Percentiles rank a stretch among this genome's conserved stretches.
Conservation (phyloP, 2,113 vertebrate genomes). For the Tragelaphus strepsiceros region DNA sequence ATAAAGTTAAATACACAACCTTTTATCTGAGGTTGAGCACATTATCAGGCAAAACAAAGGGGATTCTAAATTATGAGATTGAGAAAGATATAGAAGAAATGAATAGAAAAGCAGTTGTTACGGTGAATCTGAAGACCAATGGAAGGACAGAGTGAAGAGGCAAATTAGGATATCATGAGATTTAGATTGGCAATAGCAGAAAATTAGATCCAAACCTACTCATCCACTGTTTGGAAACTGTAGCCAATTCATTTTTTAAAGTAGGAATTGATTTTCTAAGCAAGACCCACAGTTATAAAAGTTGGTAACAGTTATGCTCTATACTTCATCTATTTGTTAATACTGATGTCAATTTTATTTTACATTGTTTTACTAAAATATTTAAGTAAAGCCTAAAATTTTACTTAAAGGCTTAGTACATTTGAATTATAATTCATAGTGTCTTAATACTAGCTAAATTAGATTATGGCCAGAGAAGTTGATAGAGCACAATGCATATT, state of each 20-base stretch:
- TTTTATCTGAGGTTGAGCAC: background rate
- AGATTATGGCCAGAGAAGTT: background rate
- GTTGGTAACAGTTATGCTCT: background rate
- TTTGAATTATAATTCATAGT: background rate
- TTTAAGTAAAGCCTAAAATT: background rate
- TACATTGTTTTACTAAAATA: background rate
- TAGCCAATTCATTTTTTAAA: constrained; percentile 41
- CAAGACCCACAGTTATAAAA: background rate
- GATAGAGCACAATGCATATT: background rate
- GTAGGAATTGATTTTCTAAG: constrained; percentile 11
- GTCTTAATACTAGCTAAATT: background rate
- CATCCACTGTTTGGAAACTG: constrained; percentile 58
- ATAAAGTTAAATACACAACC: background rate
- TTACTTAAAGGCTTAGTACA: background rate
- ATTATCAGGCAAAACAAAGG: background rate
- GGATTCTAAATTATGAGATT: background rate
- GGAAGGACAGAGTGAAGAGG: background rate
- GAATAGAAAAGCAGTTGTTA: constrained; percentile 37
- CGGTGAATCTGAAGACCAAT: constrained; percentile 25
- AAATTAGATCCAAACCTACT: constrained; percentile 62
- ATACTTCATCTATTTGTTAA: background rate
- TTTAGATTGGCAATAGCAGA: constrained; percentile 45
- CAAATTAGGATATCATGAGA: constrained; percentile 51
- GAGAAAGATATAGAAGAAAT: background rate
- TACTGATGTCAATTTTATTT: background rate